Evolutionary conservation across 2,888 invertebrate genomes (phyloP), one percentile per base, ranked within the genome.

Genomic region (Spatulosminthurus flaviceps): DNA sequence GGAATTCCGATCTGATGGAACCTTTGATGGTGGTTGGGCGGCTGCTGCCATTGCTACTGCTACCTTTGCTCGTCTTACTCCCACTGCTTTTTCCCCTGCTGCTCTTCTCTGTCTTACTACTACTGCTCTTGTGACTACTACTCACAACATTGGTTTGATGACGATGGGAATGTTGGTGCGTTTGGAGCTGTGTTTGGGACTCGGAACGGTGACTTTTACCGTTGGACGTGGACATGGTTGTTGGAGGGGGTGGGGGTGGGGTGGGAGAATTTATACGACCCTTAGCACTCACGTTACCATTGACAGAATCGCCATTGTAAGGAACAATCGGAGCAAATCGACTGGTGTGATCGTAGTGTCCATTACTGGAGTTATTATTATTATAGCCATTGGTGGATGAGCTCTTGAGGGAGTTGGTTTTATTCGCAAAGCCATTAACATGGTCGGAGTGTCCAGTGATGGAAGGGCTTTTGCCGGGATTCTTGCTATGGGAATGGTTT

Each of bases 1-100:
- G 83, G 70, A 83, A 81, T 67, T 84, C 84, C 9, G 84, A 83
- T 5, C 82, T 80, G 69, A 84, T 83, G 29, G 82, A 82, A 13
- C 84, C 84, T 77, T 83, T 84, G 78, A 83, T 81, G 16, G 73
- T 70, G 11, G 75, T 16, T 41, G 75, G 73, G 19, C 77, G 61
- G 41, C 42, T 71, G 7, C 71, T 28, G 41, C 43, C 29, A 5
- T 43, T 22, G 24, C 29, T 43, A 0, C 24, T 64, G 7, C 29
- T 51, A 34, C 74, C 28, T 26, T 61, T 60, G 19, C 64, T 64
- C 42, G 51, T 42, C 16, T n/a, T 51, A 19, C 69, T 43, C 0
- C 75, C 22, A 64, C 24, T 28, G 1, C 21, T 69, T 11, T 22
- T 69, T 4, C 42, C 21, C 41, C n/a, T 76, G 19, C 76, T 21